phyloP scores from a whole-genome alignment of 2,888 invertebrate species.

The Paralinhomoeus sp. region DNA sequence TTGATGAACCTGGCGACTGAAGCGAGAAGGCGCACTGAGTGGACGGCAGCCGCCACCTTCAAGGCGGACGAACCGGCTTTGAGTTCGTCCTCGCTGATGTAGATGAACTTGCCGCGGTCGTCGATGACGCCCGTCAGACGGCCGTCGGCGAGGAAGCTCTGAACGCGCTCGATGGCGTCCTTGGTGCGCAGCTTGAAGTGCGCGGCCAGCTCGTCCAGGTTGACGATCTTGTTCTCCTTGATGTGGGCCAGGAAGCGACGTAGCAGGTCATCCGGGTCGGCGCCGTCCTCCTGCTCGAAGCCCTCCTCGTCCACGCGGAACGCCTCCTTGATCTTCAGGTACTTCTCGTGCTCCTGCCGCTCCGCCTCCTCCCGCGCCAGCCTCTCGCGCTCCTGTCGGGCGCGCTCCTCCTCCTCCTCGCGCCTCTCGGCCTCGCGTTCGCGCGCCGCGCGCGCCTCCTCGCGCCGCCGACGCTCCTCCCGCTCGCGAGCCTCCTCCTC shows the following conservation, averaged over 20 bases:
- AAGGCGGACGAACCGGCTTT: conserved; percentile 33
- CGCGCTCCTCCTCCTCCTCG: conserved; percentile 8
- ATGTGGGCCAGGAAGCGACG: conserved; percentile 18
- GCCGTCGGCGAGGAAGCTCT: conserved; percentile 55
- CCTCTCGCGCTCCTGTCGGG: conserved; percentile 14
- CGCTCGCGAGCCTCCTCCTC: conserved; percentile 19
- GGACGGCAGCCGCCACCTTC: no score
- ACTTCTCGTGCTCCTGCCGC: conserved; percentile 19
- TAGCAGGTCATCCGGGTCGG: conserved; percentile 13
- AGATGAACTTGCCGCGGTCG: conserved; percentile 95
- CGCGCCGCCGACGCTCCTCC: conserved; percentile 18
- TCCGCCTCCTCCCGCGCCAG: conserved; percentile 14
- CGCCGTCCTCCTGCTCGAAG: conserved; percentile 3
- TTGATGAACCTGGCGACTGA: conserved; percentile 71
- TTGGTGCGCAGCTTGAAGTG: conserved; percentile 17
- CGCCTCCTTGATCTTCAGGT: conserved; percentile 19
- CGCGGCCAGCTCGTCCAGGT: conserved; percentile 22
- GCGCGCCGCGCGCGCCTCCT: conserved; percentile 14
- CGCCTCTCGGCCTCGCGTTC: conserved; percentile 9
- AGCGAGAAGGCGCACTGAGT: conserved; percentile 1
- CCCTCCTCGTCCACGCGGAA: conserved; percentile 15
- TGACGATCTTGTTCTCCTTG: conserved; percentile 19
- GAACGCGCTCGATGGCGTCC: conserved; percentile 43
- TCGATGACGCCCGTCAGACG: conserved; percentile 83
- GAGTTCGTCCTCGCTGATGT: conserved; percentile 69